Evolutionary conservation across 2,888 invertebrate species (phyloP).

Genomic region (Cheilosia pagana): DNA sequence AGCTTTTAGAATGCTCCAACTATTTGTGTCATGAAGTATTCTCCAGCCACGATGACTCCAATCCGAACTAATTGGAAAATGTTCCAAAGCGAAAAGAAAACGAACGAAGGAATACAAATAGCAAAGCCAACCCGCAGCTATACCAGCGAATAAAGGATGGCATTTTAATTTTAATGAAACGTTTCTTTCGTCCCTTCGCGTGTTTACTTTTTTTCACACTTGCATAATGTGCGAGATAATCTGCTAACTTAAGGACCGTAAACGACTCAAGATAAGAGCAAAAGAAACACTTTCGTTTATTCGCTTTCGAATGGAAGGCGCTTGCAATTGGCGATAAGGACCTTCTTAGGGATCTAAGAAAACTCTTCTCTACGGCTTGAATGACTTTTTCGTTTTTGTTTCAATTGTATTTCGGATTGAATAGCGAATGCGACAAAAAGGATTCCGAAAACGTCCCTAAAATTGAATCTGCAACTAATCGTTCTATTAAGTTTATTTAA

Average conservation of each 20-base stretch:
- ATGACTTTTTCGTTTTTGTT: constrained; percentile 6
- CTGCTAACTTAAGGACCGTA: constrained; percentile 45
- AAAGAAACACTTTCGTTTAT: constrained; percentile 61
- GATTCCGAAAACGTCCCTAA: constrained; percentile 38
- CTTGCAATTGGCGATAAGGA: constrained; percentile 37
- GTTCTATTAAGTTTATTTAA: constrained; percentile 54
- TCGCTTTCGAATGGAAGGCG: constrained; percentile 39
- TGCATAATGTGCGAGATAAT: constrained; percentile 50
- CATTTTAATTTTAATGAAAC: constrained; percentile 62
- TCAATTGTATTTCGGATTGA: constrained; percentile 17
- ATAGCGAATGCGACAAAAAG: constrained; percentile 14
- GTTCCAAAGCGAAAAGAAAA: constrained; percentile 9
- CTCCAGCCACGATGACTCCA: not conserved
- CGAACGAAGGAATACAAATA: constrained; percentile 24
- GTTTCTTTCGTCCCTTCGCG: constrained; percentile 11
- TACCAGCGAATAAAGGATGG: constrained; percentile 51
- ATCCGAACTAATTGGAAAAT: constrained; percentile 22
- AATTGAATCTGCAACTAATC: constrained; percentile 62
- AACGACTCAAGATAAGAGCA: constrained; percentile 57
- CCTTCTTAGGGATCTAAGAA: constrained; percentile 31
- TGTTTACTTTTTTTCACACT: constrained; percentile 28
- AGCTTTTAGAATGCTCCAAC: not conserved
- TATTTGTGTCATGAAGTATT: not conserved
- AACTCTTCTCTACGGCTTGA: constrained; percentile 32
- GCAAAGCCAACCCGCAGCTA: constrained; percentile 25